phyloP scores from a whole-genome alignment of 2,888 invertebrate genomes.

The Tricholauxania praeusta region DNA sequence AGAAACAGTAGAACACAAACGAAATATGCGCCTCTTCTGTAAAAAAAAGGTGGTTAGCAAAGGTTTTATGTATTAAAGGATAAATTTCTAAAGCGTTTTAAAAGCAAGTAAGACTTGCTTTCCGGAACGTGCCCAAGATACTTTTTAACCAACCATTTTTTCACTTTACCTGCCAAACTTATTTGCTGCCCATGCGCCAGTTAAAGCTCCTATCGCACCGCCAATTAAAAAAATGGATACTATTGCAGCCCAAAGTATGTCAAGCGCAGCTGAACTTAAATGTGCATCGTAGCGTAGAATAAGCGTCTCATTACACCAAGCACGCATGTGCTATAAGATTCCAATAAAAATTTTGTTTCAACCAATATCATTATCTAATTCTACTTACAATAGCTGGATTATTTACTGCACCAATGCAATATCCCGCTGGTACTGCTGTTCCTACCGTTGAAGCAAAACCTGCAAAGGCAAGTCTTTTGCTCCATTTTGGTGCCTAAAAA shows the following conservation, averaged over 20 bases:
- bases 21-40: constrained; percentile 78
- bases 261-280: constrained; percentile 69
- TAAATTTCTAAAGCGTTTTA: background rate
- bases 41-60: constrained; percentile 36
- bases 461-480: constrained; percentile 72
- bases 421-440: constrained; percentile 84
- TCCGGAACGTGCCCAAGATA: no score
- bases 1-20: constrained; percentile 77
- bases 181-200: constrained; percentile 82
- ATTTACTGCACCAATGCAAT: constrained; percentile 88
- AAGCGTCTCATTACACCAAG: constrained; percentile 81
- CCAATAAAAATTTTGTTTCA: constrained; percentile 3
- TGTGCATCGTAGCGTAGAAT: constrained; percentile 71
- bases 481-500: constrained; percentile 53
- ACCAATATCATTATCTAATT: background rate
- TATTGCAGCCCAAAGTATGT: constrained; percentile 82
- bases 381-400: constrained; percentile 79
- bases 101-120: background rate
- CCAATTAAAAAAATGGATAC: constrained; percentile 91
- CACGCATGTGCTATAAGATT: constrained; percentile 71
- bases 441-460: constrained; percentile 81
- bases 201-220: constrained; percentile 85
- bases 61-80: background rate
- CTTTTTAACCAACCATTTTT: no score
- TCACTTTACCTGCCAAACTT: constrained; percentile 73